Evolutionary conservation across 2,113 vertebrate species (phyloP).

Genomic region (Chascanopsetta lugubris): DNA sequence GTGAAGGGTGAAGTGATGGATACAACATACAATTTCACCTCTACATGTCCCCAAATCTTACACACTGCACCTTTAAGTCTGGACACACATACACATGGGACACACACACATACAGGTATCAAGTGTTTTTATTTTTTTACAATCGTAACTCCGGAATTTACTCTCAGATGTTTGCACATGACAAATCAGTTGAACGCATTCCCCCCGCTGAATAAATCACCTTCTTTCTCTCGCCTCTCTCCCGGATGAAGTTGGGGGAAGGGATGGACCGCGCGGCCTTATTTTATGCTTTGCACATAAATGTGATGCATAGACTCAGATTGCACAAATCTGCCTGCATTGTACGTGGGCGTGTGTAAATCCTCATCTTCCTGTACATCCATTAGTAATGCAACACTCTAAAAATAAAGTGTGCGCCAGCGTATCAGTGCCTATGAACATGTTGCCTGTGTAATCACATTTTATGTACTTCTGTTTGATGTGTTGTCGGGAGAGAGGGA

Average conservation of each 20-base stretch:
- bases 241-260: conserved; percentile 13
- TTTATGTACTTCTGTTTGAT: conserved; percentile 73
- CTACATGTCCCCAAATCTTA: no score
- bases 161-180: conserved; percentile 48
- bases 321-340: conserved; percentile 65
- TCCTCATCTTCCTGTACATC: conserved; percentile 71
- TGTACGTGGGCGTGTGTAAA: conserved; percentile 72
- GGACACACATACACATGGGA: conserved; percentile 2
- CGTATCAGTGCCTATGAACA: conserved; percentile 67
- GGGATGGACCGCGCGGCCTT: conserved; percentile 13
- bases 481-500: conserved; percentile 44
- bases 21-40: no score
- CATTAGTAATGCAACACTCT: conserved; percentile 77
- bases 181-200: conserved; percentile 44
- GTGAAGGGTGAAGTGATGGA: no score
- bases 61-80: no score
- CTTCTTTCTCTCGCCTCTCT: conserved; percentile 54
- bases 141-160: conserved; percentile 26
- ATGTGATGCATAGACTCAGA: conserved; percentile 66
- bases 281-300: conserved; percentile 67
- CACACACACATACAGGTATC: conserved; percentile 2
- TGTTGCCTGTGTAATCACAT: conserved; percentile 73
- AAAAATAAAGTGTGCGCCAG: conserved; percentile 72
- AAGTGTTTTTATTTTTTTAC: neutral
- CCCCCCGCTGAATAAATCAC: conserved; percentile 50